Evolutionary conservation across 2,113 vertebrate genomes (phyloP).

Genomic region (Spea multiplicata): DNA sequence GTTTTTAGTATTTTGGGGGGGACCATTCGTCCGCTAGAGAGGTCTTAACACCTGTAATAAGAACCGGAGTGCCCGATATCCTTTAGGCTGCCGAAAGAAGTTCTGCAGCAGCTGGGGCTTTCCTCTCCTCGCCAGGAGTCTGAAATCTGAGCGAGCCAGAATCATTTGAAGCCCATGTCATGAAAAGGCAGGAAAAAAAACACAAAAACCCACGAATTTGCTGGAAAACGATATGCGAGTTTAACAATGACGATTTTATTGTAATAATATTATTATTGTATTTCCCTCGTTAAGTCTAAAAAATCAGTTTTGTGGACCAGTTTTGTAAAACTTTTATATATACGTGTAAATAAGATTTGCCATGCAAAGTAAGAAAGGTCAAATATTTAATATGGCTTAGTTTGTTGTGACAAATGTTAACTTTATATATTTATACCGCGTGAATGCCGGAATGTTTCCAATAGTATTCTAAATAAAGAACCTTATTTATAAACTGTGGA

Average conservation of each 20-base stretch:
- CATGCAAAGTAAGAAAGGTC: slow-evolving; percentile 62
- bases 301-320: slow-evolving; percentile 79
- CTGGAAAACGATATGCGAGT: too few relatives aligned
- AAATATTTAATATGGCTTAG: slow-evolving; percentile 84
- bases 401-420: slow-evolving; percentile 85
- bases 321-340: slow-evolving; percentile 69
- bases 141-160: too few relatives aligned
- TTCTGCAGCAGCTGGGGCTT: too few relatives aligned
- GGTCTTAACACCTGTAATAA: too few relatives aligned
- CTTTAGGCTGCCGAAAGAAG: too few relatives aligned
- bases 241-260: background rate
- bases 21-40: too few relatives aligned
- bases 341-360: slow-evolving; percentile 88
- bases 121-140: too few relatives aligned
- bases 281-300: slow-evolving; percentile 30
- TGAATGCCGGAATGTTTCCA: slow-evolving; percentile 72
- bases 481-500: slow-evolving; percentile 81
- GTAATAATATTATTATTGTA: slow-evolving; percentile 19
- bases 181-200: too few relatives aligned
- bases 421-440: slow-evolving; percentile 95
- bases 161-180: too few relatives aligned
- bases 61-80: too few relatives aligned
- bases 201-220: too few relatives aligned
- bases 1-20: too few relatives aligned
- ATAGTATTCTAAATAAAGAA: slow-evolving; percentile 77